phyloP scores from a whole-genome alignment of 2,888 invertebrate genomes.

The Nemotelus pantherinus region DNA sequence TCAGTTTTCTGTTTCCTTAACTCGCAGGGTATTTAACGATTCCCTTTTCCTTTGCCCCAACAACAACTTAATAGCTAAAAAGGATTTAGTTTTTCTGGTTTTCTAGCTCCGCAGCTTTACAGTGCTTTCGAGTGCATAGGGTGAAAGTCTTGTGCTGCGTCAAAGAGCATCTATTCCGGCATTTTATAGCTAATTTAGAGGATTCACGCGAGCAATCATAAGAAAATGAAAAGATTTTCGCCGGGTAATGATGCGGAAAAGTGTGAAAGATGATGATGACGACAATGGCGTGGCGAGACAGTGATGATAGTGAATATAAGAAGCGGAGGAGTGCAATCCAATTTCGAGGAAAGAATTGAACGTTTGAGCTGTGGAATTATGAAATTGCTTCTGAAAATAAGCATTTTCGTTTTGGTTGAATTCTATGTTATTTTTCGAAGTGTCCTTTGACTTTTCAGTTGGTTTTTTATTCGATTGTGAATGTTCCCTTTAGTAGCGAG shows the following conservation, averaged over 20 bases:
- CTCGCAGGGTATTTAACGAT: constrained; percentile 4
- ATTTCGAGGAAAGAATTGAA: constrained; percentile 2
- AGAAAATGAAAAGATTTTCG: constrained; percentile 36
- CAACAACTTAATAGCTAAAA: constrained; percentile 14
- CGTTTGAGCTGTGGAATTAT: constrained; percentile 4
- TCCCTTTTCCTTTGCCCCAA: neutral
- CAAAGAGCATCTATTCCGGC: too few relatives aligned
- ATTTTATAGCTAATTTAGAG: constrained; percentile 29
- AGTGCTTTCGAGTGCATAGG: too few relatives aligned
- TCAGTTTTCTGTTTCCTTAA: constrained; percentile 19
- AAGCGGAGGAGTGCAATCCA: neutral
- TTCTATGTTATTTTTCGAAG: too few relatives aligned
- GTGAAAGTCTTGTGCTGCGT: too few relatives aligned
- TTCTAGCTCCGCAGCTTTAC: neutral
- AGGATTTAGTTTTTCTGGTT: constrained; percentile 3
- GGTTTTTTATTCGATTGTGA: too few relatives aligned
- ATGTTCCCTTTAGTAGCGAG: too few relatives aligned
- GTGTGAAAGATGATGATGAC: neutral
- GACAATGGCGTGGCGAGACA: neutral
- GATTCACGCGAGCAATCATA: constrained; percentile 38
- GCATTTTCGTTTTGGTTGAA: too few relatives aligned
- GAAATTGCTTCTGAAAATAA: neutral
- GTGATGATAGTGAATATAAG: constrained; percentile 3
- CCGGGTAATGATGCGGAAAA: constrained; percentile 32
- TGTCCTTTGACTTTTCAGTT: too few relatives aligned